phyloP scores from a whole-genome alignment of 2,888 invertebrate genomes.

The Scaptodrosophila latifasciaeformis region DNA sequence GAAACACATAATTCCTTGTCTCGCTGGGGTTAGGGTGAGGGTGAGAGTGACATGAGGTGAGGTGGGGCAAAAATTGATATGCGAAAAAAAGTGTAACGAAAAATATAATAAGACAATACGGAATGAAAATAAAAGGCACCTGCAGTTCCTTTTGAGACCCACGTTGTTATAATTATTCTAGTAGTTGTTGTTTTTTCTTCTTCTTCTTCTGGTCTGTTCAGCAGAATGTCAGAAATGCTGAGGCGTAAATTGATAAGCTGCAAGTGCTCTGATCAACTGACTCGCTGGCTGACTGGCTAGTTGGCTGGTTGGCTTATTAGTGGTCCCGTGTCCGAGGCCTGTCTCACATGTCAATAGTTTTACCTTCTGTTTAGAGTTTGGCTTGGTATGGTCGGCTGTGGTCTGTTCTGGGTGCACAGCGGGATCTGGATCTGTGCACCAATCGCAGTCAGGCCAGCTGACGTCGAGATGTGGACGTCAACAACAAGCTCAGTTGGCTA shows the following conservation, averaged over 20 bases:
- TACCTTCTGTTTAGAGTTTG: conserved; percentile 36
- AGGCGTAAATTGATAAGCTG: conserved; percentile 67
- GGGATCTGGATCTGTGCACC: conserved; percentile 14
- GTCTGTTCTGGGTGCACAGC: conserved; percentile 12
- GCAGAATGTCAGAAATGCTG: conserved; percentile 23
- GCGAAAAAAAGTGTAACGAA: conserved; percentile 6
- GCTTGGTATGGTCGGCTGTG: background rate
- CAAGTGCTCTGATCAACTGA: conserved; percentile 10
- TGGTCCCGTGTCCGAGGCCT: conserved; percentile 42
- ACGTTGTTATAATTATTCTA: too few species aligned
- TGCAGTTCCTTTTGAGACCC: conserved; percentile 30
- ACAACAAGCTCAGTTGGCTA: background rate
- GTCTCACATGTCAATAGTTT: conserved; percentile 7
- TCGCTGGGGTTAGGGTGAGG: too few species aligned
- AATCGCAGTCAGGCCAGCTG: conserved; percentile 17
- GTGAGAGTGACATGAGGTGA: too few species aligned
- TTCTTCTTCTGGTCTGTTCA: background rate
- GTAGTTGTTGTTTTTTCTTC: too few species aligned
- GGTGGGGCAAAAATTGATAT: conserved; percentile 8
- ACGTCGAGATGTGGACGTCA: background rate
- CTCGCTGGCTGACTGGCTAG: background rate
- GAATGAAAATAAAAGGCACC: conserved; percentile 41
- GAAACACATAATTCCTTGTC: conserved; percentile 63
- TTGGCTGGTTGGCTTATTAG: conserved; percentile 42
- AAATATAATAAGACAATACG: too few species aligned